Evolutionary conservation across 2,888 invertebrate genomes (phyloP).

Genomic region (Idaea aversata): DNA sequence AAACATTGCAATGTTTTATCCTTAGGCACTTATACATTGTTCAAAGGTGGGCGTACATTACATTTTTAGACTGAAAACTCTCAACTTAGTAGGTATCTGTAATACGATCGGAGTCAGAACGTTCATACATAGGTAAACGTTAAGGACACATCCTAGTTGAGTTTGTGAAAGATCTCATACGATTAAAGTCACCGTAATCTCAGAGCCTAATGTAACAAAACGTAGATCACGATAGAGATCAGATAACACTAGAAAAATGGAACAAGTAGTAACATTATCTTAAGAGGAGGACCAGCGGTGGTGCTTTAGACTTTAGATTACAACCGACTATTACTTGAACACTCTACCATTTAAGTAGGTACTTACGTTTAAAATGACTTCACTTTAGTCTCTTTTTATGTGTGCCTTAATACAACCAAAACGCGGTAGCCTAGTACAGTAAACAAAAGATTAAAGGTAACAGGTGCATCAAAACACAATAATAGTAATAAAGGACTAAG

Average conservation of each 20-base stretch:
- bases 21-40: no score
- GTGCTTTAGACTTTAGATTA: conserved; percentile 16
- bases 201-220: background rate
- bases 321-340: conserved; percentile 15
- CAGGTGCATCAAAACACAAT: no score
- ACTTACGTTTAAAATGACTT: background rate
- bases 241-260: conserved; percentile 21
- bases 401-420: background rate
- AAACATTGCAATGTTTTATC: no score
- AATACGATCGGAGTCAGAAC: no score
- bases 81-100: no score
- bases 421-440: no score
- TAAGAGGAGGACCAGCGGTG: conserved; percentile 14
- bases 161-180: background rate
- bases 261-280: conserved; percentile 20
- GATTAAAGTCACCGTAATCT: background rate
- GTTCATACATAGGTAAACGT: no score
- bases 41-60: no score
- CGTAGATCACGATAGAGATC: conserved; percentile 4
- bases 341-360: background rate
- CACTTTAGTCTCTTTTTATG: background rate
- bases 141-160: background rate
- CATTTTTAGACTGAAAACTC: no score
- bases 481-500: no score
- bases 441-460: no score